Percentiles rank a stretch among this genome's conserved stretches.
These are phyloP conservation scores for Sarcophaga caerulescens DNA, from an alignment of 2,888 invertebrate genomes.

Conservation along the genomic window DNA sequence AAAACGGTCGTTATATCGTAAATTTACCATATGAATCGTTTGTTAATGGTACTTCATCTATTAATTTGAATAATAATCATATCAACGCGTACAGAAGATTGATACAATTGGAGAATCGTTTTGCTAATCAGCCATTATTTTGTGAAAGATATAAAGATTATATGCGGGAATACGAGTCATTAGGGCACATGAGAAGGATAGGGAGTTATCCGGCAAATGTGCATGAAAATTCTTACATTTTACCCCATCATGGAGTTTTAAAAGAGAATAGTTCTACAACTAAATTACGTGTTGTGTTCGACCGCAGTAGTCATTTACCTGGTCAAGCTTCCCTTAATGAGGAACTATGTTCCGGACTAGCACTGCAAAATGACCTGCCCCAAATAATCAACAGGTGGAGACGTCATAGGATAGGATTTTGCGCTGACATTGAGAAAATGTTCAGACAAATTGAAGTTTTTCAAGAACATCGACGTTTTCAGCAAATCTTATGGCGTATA, in stretches of 20 bases:
- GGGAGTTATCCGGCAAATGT: neutral
- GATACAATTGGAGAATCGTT: conserved; percentile 30
- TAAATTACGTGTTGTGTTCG: conserved; percentile 59
- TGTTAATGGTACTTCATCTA: neutral
- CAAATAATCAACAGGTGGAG: conserved; percentile 49
- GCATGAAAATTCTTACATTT: no score
- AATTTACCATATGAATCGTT: conserved; percentile 31
- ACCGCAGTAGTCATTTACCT: conserved; percentile 36
- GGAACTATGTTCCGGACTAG: conserved; percentile 45
- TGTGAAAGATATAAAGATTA: conserved; percentile 37
- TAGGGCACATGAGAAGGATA: conserved; percentile 51
- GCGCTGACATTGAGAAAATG: conserved; percentile 64
- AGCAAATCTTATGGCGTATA: conserved; percentile 61
- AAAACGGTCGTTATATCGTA: conserved; percentile 25
- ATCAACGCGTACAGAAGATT: conserved; percentile 37
- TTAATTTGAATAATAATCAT: conserved; percentile 33
- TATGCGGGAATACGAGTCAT: conserved; percentile 50
- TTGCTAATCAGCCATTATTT: conserved; percentile 32
- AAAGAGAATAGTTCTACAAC: conserved; percentile 56
- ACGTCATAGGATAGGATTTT: conserved; percentile 44
- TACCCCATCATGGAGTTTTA: conserved; percentile 58
- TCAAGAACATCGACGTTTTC: conserved; percentile 39
- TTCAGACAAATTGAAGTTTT: conserved; percentile 54
- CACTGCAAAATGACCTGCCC: conserved; percentile 6
- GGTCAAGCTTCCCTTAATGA: conserved; percentile 44